Evolutionary conservation across 2,113 vertebrate genomes (phyloP), one percentile per base, ranked within the genome.

Genomic region (Cyprinus carpio): DNA sequence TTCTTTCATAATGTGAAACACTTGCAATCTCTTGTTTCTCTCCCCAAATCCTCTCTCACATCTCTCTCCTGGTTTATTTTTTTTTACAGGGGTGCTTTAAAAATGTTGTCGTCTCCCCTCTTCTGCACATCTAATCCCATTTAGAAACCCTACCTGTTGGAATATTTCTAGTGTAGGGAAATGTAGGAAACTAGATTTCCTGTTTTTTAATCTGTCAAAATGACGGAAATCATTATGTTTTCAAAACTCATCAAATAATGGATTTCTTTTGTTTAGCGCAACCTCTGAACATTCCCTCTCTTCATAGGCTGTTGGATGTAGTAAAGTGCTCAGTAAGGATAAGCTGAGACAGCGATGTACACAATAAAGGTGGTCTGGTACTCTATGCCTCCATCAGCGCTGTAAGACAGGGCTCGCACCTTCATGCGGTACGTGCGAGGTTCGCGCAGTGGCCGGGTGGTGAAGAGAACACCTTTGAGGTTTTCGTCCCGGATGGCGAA

Each of bases 301-400:
- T 76, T 76, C 9, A 7, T 76, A 31, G 71, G 71, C 71, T 46
- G 71, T 27, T 23, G 64, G 29, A 56, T 4, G 37, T 40, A 84
- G 84, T 91, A 92, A 94, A 92, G 93, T 89, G 87, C 89, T 94
- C 92, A 99, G 92, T 98, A 99, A 1, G 98, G 98, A 89, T 97
- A 99, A 91, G 97, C 95, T 2, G 98, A 97, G 84, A 99, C 97
- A 0, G 98, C 96, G 84, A 99, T 97, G 87, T 99, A 99, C 23
- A 99, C 96, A 20, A 99, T 97, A 93, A 99, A 99, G 27, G 98
- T 97, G 16, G 97, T 99, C 94, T 95, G 98, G 84, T 99, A 99
- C 81, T 99, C 98, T 0, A 99, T 90, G 74, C 90, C 95, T 25
- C 98, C 94, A 0, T 95, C 95, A 0, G 86, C 76, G 2, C 95